Evolutionary conservation across 2,797 vertebrate genomes (phyloP).

Genomic region (Protonibea diacanthus): DNA sequence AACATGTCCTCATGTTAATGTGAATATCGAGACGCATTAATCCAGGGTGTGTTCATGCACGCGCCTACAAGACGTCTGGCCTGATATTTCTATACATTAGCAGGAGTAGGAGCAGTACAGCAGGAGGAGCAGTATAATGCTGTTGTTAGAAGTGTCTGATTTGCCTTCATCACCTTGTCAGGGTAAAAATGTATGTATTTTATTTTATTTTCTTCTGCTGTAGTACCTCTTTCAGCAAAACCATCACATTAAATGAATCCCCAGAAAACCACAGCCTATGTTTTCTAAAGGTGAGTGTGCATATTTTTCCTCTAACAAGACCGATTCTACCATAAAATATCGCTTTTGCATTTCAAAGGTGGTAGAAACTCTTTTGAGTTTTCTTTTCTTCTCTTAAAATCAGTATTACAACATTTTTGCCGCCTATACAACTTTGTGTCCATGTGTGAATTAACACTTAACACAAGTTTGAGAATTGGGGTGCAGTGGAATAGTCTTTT

Average conservation of each 20-base stretch:
- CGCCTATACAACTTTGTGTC: neutral
- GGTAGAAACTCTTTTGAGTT: neutral
- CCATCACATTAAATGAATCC: neutral
- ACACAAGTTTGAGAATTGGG: too few species aligned
- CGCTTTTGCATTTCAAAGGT: neutral
- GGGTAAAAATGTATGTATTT: neutral
- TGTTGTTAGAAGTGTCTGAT: neutral
- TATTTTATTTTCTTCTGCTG: neutral
- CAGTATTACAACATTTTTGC: neutral
- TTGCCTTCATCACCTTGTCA: neutral
- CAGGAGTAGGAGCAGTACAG: neutral
- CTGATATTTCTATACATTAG: neutral
- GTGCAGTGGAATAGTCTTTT: too few species aligned
- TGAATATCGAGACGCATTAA: neutral
- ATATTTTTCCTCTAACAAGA: too few species aligned
- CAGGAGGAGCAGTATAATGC: neutral
- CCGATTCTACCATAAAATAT: too few species aligned
- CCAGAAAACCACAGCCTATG: neutral
- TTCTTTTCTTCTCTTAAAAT: neutral
- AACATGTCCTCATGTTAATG: slow-evolving; percentile 1
- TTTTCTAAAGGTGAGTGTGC: neutral
- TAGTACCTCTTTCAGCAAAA: neutral
- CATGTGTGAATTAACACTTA: neutral
- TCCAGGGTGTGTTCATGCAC: slow-evolving; percentile 9
- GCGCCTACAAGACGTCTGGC: neutral